Base-by-base conservation (phyloP, 2,888 invertebrate species). In the Drosophila longiperda region DNA sequence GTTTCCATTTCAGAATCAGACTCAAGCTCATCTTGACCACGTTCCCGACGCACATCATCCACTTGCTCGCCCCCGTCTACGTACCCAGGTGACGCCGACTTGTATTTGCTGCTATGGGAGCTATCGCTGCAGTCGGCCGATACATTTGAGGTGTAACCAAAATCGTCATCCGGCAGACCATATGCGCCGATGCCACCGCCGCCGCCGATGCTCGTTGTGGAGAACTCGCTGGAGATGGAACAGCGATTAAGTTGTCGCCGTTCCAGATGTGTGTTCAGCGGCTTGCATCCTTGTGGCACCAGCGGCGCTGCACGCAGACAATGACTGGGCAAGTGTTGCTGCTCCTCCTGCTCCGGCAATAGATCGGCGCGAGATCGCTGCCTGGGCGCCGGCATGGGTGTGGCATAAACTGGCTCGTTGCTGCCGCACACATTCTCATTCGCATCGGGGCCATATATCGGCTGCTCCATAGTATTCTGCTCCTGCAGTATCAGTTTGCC, bases 1-100 rank as follows among this genome's bases (percentile, higher is more conserved):
- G 40, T 59, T 32, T 66, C 73, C 38, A 42, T 66, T 33, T 66
- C 80, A 26, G 45, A 63, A 45, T 74, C 53, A 60, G 49, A 42
- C 49, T 59, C 52, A 49, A 33, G 62, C 54, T 57, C 54, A 23
- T 45, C 15, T 57, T 54, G 76, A 45, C 50, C 55, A 64, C 42
- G 63, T 61, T 58, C 73, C 48, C 40, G 67, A 40, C 42, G 53
- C 48, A 57, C 42, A 26, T 50, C 63, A 45, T 71, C 60, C 40
- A 66, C 49, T 12, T 64, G 58, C 34, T 73, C 65, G 49, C 49
- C 50, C 60, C 66, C 71, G 53, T 69, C 78, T 88, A 87, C 90
- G 71, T 92, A 93, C 93, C 93, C 92, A 65, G 93, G 93, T 82
- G 93, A 91, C 81, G 90, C 91, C 74, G 91, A 92, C 80, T 92